Percentiles rank a stretch among this genome's conserved stretches.
These are phyloP conservation scores for Xiphias gladius DNA, from an alignment of 2,113 vertebrate genomes.

Conservation along the genomic window DNA sequence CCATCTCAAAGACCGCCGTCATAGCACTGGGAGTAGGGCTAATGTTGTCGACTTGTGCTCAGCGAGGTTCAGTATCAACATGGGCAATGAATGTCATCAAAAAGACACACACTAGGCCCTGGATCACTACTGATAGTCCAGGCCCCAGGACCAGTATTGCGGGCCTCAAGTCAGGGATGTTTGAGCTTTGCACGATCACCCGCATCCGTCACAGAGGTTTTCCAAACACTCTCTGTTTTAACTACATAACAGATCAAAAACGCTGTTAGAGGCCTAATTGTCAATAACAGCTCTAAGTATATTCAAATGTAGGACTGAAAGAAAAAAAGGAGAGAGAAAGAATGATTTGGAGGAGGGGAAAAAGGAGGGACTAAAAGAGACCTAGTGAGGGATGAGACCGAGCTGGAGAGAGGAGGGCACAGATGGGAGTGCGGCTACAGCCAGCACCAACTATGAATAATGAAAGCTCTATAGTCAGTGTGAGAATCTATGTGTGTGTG, in stretches of 20 bases:
- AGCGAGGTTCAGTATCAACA: neutral
- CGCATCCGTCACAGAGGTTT: no score
- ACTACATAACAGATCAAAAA: neutral
- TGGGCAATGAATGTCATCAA: neutral
- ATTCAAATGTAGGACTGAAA: neutral
- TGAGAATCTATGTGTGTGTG: neutral
- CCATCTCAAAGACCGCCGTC: no score
- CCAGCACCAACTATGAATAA: slow-evolving; percentile 47
- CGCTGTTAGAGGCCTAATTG: neutral
- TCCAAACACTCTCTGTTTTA: neutral
- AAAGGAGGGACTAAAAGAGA: neutral
- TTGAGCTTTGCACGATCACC: neutral
- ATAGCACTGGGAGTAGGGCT: neutral
- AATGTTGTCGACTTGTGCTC: neutral
- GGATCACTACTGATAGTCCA: neutral
- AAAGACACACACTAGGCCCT: neutral
- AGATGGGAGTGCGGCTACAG: slow-evolving; percentile 46
- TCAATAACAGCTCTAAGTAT: neutral
- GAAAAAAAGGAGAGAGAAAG: neutral
- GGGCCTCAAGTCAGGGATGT: neutral
- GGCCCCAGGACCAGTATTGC: neutral
- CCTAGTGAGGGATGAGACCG: neutral
- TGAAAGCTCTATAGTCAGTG: slow-evolving; percentile 9
- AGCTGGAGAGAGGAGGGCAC: slow-evolving; percentile 38
- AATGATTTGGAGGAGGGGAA: no score